phyloP scores from a whole-genome alignment of 2,888 invertebrate genomes.

The Dyspetes luteomarginatus region DNA sequence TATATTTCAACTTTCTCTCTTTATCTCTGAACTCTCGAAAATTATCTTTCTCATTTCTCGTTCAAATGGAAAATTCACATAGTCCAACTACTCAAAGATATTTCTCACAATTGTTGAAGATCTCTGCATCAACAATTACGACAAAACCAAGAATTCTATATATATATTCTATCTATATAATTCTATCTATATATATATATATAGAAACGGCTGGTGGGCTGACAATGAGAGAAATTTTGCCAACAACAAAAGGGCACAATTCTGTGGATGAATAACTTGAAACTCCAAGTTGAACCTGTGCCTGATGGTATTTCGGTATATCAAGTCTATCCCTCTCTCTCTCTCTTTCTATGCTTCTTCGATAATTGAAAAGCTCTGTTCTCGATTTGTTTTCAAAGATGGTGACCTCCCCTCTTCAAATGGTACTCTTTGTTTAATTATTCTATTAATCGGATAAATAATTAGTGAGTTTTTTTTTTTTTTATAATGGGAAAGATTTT shows the following conservation, averaged over 20 bases:
- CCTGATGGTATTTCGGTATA: neutral
- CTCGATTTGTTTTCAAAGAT: neutral
- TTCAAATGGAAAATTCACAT: conserved; percentile 17
- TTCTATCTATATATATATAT: too few relatives aligned
- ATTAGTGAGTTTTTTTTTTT: too few relatives aligned
- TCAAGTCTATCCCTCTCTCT: too few relatives aligned
- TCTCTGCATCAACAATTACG: conserved; percentile 7
- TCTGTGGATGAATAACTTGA: neutral
- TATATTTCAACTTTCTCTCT: neutral
- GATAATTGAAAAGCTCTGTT: conserved; percentile 14
- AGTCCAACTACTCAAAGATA: neutral
- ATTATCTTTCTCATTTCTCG: neutral
- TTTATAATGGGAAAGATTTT: too few relatives aligned
- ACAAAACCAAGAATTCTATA: neutral
- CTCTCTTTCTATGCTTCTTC: neutral
- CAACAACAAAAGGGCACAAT: neutral
- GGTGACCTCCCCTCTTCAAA: neutral
- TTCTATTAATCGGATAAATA: neutral
- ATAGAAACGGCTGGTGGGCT: too few relatives aligned
- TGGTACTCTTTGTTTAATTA: neutral
- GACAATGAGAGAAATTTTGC: too few relatives aligned
- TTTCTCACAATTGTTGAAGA: conserved; percentile 10
- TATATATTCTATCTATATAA: too few relatives aligned
- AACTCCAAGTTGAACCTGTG: neutral
- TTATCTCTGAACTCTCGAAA: neutral